Conservation (phyloP, 1,140 invertebrate genomes). For the Nilaparvata lugens region DNA sequence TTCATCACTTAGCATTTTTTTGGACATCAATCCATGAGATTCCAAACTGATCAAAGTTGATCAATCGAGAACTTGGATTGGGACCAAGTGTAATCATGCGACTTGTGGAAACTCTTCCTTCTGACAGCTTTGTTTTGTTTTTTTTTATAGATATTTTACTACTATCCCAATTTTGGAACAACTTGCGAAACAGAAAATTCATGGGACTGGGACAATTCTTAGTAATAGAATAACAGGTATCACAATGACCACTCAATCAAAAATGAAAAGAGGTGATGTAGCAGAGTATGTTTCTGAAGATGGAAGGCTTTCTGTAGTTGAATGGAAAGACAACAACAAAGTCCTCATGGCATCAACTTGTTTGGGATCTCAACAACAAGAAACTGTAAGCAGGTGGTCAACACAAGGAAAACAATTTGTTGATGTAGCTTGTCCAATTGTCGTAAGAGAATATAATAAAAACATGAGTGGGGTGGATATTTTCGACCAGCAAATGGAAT, state of each 20-base stretch:
- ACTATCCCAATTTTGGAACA: conserved; percentile 5
- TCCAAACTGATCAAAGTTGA: too few relatives aligned
- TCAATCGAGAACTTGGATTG: too few relatives aligned
- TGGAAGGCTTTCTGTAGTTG: conserved; percentile 11
- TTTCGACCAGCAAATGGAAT: conserved; percentile 24
- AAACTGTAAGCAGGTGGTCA: conserved; percentile 26
- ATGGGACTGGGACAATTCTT: conserved; percentile 16
- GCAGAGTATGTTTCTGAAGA: conserved; percentile 3
- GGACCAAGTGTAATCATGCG: conserved; percentile 12
- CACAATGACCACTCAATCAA: neutral
- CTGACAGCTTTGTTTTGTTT: conserved; percentile 19
- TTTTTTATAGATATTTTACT: conserved; percentile 26
- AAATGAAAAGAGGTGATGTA: neutral
- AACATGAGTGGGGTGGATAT: conserved; percentile 33
- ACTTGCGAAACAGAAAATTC: conserved; percentile 2
- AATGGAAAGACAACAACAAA: conserved; percentile 13
- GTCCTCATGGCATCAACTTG: conserved; percentile 16
- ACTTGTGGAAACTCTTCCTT: conserved; percentile 20
- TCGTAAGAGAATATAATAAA: conserved; percentile 29
- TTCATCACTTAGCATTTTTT: too few relatives aligned
- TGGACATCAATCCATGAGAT: too few relatives aligned
- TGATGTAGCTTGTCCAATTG: conserved; percentile 23
- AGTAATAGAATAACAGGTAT: neutral
- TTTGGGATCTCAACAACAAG: conserved; percentile 9
- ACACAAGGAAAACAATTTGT: conserved; percentile 28